These are phyloP conservation scores for Temnothorax rugatulus DNA, from an alignment of 2,888 invertebrate genomes.

Conservation along the genomic window DNA sequence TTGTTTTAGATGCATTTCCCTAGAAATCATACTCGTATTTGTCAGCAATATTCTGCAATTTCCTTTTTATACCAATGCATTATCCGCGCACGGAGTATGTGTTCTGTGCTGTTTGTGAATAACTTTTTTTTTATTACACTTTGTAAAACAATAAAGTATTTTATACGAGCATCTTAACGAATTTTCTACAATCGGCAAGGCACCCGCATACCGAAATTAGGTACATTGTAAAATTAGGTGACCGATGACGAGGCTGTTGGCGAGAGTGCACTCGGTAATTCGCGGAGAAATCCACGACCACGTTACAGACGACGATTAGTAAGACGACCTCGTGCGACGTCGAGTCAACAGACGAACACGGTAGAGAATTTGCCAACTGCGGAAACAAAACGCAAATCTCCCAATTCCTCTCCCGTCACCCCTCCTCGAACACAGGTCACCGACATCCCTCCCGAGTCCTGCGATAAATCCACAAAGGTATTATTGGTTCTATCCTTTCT, in stretches of 20 bases:
- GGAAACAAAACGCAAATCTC: slow-evolving; percentile 59
- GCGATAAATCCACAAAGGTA: slow-evolving; percentile 74
- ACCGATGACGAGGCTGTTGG: slow-evolving; percentile 85
- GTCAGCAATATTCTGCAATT: slow-evolving; percentile 24
- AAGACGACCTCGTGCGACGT: slow-evolving; percentile 76
- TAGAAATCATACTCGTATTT: slow-evolving; percentile 35
- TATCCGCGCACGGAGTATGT: slow-evolving; percentile 36
- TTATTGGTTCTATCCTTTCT: not conserved
- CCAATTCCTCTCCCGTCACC: slow-evolving; percentile 60
- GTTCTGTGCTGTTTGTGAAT: slow-evolving; percentile 21
- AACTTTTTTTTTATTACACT: slow-evolving; percentile 6
- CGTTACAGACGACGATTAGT: slow-evolving; percentile 86
- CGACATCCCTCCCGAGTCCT: slow-evolving; percentile 68
- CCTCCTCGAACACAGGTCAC: slow-evolving; percentile 55
- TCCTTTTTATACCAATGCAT: slow-evolving; percentile 3
- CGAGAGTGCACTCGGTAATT: slow-evolving; percentile 84
- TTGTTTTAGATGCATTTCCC: slow-evolving; percentile 24
- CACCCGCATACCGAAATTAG: slow-evolving; percentile 7
- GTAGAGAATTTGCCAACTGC: slow-evolving; percentile 69
- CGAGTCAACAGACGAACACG: slow-evolving; percentile 70
- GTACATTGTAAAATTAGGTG: slow-evolving; percentile 68
- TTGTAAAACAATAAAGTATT: slow-evolving; percentile 37
- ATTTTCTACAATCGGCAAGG: slow-evolving; percentile 30
- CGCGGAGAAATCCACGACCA: slow-evolving; percentile 85
- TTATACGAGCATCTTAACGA: not conserved